Evolutionary conservation across 1,140 invertebrate species (phyloP).

Genomic region (Drosophila gunungcola): DNA sequence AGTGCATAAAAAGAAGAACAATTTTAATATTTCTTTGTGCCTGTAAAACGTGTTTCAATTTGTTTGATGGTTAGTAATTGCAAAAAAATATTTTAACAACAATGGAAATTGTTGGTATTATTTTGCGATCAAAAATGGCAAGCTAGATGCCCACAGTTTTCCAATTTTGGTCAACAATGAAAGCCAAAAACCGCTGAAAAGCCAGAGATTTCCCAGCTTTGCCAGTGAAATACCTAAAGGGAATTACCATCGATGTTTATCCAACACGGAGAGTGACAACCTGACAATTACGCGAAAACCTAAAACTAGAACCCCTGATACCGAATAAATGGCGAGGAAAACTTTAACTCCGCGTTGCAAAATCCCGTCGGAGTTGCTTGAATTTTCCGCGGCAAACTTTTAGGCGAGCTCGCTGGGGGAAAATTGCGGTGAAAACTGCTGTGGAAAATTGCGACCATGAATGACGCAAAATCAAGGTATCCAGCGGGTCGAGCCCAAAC

Average conservation of each 20-base stretch:
- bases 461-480: constrained; percentile 36
- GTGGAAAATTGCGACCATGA: not conserved
- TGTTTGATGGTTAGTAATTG: not conserved
- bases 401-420: constrained; percentile 12
- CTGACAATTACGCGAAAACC: constrained; percentile 35
- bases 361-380: constrained; percentile 19
- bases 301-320: constrained; percentile 23
- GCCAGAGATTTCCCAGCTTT: not conserved
- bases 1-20: too few relatives aligned
- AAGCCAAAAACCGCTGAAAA: constrained; percentile 4
- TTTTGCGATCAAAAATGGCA: not conserved
- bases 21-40: too few relatives aligned
- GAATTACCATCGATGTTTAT: constrained; percentile 25
- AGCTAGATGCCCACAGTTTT: not conserved
- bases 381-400: constrained; percentile 42
- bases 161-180: constrained; percentile 1
- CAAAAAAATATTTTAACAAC: not conserved
- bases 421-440: constrained; percentile 3
- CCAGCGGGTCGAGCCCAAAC: constrained; percentile 26
- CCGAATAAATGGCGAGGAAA: constrained; percentile 38
- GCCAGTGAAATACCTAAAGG: constrained; percentile 8
- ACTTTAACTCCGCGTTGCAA: constrained; percentile 20
- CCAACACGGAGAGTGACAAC: constrained; percentile 19
- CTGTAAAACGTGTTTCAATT: not conserved
- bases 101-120: not conserved